Conservation (phyloP, 2,797 vertebrate genomes). For the Rhinoraja longicauda region DNA sequence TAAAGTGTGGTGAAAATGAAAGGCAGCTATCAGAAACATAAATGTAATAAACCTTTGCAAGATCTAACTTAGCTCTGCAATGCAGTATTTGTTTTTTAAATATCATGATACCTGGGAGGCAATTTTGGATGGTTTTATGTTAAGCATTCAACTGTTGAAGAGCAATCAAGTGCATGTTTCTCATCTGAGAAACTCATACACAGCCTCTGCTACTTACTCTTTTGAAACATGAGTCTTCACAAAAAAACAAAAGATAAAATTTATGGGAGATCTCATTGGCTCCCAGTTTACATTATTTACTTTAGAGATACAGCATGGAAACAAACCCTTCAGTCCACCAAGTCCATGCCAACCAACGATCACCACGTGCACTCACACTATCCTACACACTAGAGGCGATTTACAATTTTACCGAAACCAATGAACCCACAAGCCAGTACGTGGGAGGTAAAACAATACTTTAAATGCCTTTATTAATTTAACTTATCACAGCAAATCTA, state of each 20-base stretch:
- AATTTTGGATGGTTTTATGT: conserved; percentile 21
- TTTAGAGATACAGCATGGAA: no score
- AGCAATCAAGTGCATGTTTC: not conserved
- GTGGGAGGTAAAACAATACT: not conserved
- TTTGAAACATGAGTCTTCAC: not conserved
- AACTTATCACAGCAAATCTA: not conserved
- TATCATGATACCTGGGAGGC: not conserved
- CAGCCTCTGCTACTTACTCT: not conserved
- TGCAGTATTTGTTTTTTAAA: conserved; percentile 9
- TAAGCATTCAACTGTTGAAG: conserved; percentile 1
- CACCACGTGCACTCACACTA: no score
- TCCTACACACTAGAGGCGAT: no score
- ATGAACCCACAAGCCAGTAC: no score
- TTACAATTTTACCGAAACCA: no score
- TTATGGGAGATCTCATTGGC: not conserved
- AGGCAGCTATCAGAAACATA: conserved; percentile 50
- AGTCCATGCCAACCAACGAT: no score
- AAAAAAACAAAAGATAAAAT: conserved; percentile 13
- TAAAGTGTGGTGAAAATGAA: conserved; percentile 52
- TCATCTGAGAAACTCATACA: not conserved
- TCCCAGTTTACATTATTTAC: no score
- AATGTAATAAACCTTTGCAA: conserved; percentile 44
- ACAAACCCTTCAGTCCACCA: no score
- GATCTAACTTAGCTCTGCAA: not conserved
- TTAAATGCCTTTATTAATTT: not conserved